Base-by-base conservation (phyloP, 2,113 vertebrate genomes). In the Rhineura floridana region DNA sequence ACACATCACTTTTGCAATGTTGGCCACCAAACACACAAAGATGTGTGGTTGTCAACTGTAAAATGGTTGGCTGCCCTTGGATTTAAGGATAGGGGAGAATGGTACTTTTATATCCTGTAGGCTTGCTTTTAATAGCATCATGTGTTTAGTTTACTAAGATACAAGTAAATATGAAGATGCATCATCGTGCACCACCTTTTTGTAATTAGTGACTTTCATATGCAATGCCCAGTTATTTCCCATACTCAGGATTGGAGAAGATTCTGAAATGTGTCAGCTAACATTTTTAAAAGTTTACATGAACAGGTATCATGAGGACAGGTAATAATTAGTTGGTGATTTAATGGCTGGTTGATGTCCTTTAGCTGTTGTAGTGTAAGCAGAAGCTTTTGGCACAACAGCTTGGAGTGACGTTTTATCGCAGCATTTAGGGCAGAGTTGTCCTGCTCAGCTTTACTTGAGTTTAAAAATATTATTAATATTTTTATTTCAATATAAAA, bases 291-390 rank as follows among this genome's bases (percentile, higher is more conserved):
- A 92, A 92, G 73, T n/a, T 81, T 87, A 91, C 19, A 84, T 13
- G 10, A 72, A 93, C 76, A 92, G 82, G 83, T 73, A 89, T 33
- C 84, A 52, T 93, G 84, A 93, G 83, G 85, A 78, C 83, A 88
- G 87, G 67, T 88, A 90, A 62, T 25, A 90, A 89, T 89, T 88
- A 59, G 80, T 91, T 91, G 84, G 89, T 92, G 92, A 90, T 92
- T 72, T 73, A 89, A 85, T 85, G 55, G 17, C 10, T 75, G 28
- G 15, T 76, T 76, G 42, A 30, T 59, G n/a, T 39, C 36, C 21
- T 52, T 42, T 39, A 55, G 67, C 11, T 84, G 25, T 42, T 33
- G 9, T n/a, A 17, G 52, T 11, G 1, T 4, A n/a, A 46, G 6
- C 52, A 46, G 39, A 76, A 2, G 4, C 13, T 84, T 84, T 67